Conservation (phyloP, 1,140 invertebrate genomes). For the Radopholus similis region DNA sequence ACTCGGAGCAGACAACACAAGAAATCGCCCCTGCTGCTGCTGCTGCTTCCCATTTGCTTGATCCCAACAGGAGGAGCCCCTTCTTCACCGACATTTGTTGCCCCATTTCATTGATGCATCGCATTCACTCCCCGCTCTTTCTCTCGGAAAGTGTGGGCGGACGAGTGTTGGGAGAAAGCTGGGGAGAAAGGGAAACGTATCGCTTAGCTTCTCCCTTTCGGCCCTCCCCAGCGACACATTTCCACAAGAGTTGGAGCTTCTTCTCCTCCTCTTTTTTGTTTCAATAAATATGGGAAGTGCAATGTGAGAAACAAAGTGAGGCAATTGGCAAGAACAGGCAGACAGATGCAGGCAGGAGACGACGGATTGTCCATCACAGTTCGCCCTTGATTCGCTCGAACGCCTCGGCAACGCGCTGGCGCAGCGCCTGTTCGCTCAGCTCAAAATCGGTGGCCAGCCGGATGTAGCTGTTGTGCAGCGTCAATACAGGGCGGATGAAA, state of each 20-base stretch:
- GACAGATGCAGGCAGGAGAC: background rate
- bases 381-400: constrained; percentile 51
- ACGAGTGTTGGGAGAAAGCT: background rate
- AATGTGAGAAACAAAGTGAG: background rate
- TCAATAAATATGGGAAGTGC: background rate
- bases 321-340: background rate
- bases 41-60: no score
- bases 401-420: constrained; percentile 44
- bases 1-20: background rate
- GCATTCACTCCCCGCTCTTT: background rate
- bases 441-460: constrained; percentile 54
- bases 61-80: background rate
- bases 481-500: constrained; percentile 48
- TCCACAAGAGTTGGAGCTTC: background rate
- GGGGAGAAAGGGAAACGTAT: background rate
- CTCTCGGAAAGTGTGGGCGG: constrained; percentile 5
- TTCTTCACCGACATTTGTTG: background rate
- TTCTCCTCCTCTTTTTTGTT: background rate
- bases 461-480: constrained; percentile 55
- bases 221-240: background rate
- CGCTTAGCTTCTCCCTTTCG: background rate
- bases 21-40: no score
- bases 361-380: background rate
- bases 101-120: no score
- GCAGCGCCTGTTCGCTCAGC: constrained; percentile 41